Conservation (phyloP, 2,113 vertebrate genomes). For the Eurypyga helias region DNA sequence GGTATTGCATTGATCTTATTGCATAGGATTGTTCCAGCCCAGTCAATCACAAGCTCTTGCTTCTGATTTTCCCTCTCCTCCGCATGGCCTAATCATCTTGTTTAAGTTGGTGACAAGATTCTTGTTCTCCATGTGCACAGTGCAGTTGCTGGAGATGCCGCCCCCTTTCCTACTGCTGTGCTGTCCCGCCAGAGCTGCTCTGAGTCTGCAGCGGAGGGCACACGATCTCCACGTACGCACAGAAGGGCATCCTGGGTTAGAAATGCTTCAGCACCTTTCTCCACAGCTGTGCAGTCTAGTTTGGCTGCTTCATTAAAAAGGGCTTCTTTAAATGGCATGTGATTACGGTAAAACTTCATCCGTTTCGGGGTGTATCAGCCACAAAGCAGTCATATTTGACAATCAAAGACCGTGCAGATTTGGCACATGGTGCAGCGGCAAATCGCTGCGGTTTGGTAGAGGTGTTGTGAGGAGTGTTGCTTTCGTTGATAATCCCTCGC, state of each 20-base stretch:
- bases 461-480: rapidly evolving
- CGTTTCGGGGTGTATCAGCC: not conserved
- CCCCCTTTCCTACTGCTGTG: not conserved
- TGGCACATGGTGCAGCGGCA: not conserved
- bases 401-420: not conserved
- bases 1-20: not conserved
- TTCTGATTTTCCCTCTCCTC: not conserved
- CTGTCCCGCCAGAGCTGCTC: not conserved
- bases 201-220: not conserved
- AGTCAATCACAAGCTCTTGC: not conserved
- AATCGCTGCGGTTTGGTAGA: not conserved
- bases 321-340: not conserved
- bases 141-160: not conserved
- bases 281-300: not conserved
- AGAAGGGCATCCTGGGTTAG: not conserved
- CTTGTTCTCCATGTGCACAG: not conserved
- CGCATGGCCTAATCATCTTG: not conserved
- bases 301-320: not conserved
- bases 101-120: not conserved
- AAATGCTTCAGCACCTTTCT: not conserved
- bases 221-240: not conserved
- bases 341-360: not conserved
- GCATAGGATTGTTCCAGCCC: not conserved
- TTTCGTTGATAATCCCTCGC: not conserved
- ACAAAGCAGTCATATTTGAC: not conserved